phyloP scores from a whole-genome alignment of 2,797 vertebrate genomes.

The Periparus ater region DNA sequence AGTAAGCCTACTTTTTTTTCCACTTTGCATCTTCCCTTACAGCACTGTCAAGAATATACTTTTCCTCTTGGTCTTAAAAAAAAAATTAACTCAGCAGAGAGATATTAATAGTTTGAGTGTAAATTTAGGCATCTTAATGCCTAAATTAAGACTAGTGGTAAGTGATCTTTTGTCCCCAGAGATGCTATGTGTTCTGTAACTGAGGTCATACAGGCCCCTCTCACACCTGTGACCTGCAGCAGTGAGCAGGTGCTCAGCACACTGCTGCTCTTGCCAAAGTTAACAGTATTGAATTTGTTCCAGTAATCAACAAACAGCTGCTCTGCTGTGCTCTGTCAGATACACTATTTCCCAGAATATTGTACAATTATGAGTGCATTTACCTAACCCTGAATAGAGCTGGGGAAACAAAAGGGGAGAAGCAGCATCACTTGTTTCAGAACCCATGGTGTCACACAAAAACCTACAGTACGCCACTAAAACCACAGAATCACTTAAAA shows the following conservation, averaged over 20 bases:
- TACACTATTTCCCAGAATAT: neutral
- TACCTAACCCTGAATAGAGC: neutral
- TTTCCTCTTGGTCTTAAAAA: neutral
- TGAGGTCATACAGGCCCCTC: neutral
- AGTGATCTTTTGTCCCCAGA: neutral
- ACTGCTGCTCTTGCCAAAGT: neutral
- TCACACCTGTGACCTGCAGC: neutral
- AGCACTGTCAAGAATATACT: neutral
- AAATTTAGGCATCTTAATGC: neutral
- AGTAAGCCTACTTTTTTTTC: neutral
- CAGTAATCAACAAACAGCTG: neutral
- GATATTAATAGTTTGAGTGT: neutral
- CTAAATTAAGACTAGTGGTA: neutral
- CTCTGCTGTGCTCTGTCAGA: neutral
- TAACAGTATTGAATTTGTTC: neutral
- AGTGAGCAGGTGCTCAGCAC: neutral
- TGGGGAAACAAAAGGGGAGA: neutral
- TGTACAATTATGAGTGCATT: neutral
- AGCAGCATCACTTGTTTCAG: neutral
- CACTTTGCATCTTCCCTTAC: neutral
- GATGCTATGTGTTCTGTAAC: rapidly evolving
- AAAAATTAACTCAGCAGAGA: neutral
- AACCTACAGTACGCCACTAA: neutral
- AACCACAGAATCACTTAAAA: neutral
- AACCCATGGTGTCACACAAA: neutral